These are phyloP conservation scores for Melitaea athalia DNA, from an alignment of 2,888 invertebrate species.

Conservation along the genomic window DNA sequence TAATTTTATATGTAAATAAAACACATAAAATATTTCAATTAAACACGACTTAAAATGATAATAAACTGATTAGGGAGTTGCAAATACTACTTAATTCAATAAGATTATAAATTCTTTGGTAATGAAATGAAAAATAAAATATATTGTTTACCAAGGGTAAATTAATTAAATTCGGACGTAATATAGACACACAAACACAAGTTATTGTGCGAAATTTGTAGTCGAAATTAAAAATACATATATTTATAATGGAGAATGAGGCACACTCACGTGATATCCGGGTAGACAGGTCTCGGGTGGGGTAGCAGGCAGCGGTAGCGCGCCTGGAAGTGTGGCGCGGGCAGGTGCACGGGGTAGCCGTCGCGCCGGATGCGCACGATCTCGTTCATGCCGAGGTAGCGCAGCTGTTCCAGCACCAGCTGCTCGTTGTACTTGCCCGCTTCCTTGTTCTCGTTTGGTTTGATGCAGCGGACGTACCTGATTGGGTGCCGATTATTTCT, in stretches of 20 bases:
- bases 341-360: constrained; percentile 93
- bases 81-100: too few relatives aligned
- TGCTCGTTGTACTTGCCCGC: constrained; percentile 90
- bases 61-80: too few relatives aligned
- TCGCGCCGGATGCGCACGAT: constrained; percentile 95
- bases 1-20: not conserved
- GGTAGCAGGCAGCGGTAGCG: constrained; percentile 89
- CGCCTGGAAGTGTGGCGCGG: constrained; percentile 87
- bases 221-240: not conserved
- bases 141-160: too few relatives aligned
- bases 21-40: not conserved
- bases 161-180: too few relatives aligned
- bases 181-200: too few relatives aligned
- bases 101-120: too few relatives aligned
- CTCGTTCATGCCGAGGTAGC: constrained; percentile 96
- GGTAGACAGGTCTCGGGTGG: constrained; percentile 61
- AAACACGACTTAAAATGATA: not conserved
- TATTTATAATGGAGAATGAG: not conserved
- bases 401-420: constrained; percentile 92
- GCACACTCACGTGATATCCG: constrained; percentile 61
- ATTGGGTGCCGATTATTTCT: not conserved
- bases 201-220: too few relatives aligned
- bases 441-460: constrained; percentile 92
- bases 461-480: constrained; percentile 95
- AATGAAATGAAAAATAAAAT: too few relatives aligned